phyloP scores from a whole-genome alignment of 1,140 invertebrate species.

The Brachionus calyciflorus region DNA sequence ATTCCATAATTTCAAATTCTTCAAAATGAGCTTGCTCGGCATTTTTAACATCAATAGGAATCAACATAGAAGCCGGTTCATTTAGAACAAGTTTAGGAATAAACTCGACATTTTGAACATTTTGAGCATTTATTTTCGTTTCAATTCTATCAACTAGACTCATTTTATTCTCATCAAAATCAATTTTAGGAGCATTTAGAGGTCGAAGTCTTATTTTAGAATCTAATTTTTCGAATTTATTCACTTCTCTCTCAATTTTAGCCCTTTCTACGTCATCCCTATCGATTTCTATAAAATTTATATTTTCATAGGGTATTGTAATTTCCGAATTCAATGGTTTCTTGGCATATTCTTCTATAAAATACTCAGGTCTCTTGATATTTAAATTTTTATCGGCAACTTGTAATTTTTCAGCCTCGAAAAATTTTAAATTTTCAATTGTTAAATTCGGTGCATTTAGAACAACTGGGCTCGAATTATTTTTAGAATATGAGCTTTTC shows the following conservation, averaged over 20 bases:
- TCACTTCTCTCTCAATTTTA: background rate
- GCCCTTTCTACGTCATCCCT: background rate
- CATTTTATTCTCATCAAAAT: background rate
- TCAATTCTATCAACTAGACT: background rate
- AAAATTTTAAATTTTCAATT: background rate
- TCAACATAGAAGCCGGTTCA: background rate
- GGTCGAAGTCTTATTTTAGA: no score
- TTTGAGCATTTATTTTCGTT: background rate
- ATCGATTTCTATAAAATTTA: background rate
- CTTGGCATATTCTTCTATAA: constrained; percentile 26
- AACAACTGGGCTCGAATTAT: background rate
- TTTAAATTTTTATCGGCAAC: background rate
- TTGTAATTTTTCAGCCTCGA: background rate
- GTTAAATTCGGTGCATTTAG: background rate
- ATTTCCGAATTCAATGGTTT: background rate
- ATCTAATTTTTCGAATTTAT: background rate
- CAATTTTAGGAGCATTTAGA: no score
- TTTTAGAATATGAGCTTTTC: background rate
- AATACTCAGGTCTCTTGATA: background rate
- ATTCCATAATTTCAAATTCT: constrained; percentile 2
- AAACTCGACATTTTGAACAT: background rate
- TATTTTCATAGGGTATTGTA: background rate
- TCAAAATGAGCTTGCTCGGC: background rate
- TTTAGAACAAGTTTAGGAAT: background rate
- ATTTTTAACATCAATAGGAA: background rate